phyloP scores from a whole-genome alignment of 2,113 vertebrate species.

The Stigmatopora nigra region DNA sequence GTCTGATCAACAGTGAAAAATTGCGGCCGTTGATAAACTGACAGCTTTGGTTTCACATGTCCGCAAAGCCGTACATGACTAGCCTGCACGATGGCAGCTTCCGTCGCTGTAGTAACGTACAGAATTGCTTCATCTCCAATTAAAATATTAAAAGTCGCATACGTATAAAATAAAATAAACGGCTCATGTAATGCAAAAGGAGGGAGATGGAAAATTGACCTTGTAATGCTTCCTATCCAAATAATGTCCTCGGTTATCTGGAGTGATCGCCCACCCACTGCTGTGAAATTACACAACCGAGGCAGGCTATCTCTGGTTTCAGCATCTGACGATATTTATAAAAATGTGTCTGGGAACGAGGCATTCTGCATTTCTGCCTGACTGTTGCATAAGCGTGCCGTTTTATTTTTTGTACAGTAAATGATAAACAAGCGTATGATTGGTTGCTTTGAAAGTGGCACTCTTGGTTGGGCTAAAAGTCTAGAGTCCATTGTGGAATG shows the following conservation, averaged over 20 bases:
- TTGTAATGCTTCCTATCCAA: background rate
- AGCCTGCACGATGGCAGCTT: constrained; percentile 28
- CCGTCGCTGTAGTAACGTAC: constrained; percentile 1
- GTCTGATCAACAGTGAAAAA: constrained; percentile 56
- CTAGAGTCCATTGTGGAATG: too few relatives aligned
- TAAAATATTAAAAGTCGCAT: background rate
- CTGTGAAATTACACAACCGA: background rate
- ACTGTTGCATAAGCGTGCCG: background rate
- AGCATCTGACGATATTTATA: background rate
- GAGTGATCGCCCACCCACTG: background rate
- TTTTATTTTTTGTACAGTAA: background rate
- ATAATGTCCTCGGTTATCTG: background rate
- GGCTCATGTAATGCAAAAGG: background rate
- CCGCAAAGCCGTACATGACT: constrained; percentile 32
- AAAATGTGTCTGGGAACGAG: background rate
- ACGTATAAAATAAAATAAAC: background rate
- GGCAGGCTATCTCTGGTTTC: background rate
- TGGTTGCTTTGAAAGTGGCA: too few relatives aligned
- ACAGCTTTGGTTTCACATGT: constrained; percentile 39
- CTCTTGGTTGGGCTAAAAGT: too few relatives aligned
- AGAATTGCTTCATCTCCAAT: background rate
- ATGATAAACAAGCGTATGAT: too few relatives aligned
- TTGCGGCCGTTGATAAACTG: constrained; percentile 53
- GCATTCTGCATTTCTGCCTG: background rate
- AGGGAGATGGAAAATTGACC: background rate